These are phyloP conservation scores for Elymnias hypermnestra DNA, from an alignment of 1,140 invertebrate genomes.

Conservation along the genomic window DNA sequence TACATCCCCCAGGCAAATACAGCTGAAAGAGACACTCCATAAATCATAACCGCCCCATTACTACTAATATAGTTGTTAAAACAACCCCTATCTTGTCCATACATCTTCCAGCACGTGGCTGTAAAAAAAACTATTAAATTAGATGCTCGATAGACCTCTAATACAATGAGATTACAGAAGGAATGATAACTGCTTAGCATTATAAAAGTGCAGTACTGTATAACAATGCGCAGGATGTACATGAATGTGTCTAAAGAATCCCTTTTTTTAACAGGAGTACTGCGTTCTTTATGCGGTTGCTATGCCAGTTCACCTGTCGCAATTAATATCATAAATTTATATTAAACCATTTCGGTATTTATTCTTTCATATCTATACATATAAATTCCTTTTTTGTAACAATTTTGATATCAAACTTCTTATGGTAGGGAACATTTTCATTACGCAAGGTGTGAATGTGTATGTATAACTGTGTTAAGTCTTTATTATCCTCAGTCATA, in stretches of 20 bases:
- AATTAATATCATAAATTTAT: slow-evolving; percentile 24
- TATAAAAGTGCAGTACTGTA: slow-evolving; percentile 51
- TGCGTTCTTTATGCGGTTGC: slow-evolving; percentile 42
- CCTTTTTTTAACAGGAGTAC: slow-evolving; percentile 34
- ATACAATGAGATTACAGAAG: slow-evolving; percentile 31
- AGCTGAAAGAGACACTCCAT: slow-evolving; percentile 67
- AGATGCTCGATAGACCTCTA: slow-evolving; percentile 45
- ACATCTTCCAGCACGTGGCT: slow-evolving; percentile 59
- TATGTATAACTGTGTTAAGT: too few species aligned
- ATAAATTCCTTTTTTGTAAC: too few species aligned
- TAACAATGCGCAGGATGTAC: slow-evolving; percentile 57
- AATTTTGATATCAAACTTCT: too few species aligned
- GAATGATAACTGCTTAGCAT: slow-evolving; percentile 70
- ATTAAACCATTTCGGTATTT: not conserved
- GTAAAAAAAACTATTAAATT: slow-evolving; percentile 60
- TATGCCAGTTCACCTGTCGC: slow-evolving; percentile 54
- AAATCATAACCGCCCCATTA: slow-evolving; percentile 70
- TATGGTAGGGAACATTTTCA: too few species aligned
- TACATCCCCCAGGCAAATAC: slow-evolving; percentile 56
- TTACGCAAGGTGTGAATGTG: too few species aligned
- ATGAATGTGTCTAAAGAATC: slow-evolving; percentile 40
- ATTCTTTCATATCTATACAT: too few species aligned
- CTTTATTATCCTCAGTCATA: too few species aligned
- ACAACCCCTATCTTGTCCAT: slow-evolving; percentile 71
- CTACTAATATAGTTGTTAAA: slow-evolving; percentile 72